Percentiles rank a stretch among this genome's conserved stretches.
Evolutionary conservation across 2,888 invertebrate species (phyloP).

Genomic region (Cephalotes varians): DNA sequence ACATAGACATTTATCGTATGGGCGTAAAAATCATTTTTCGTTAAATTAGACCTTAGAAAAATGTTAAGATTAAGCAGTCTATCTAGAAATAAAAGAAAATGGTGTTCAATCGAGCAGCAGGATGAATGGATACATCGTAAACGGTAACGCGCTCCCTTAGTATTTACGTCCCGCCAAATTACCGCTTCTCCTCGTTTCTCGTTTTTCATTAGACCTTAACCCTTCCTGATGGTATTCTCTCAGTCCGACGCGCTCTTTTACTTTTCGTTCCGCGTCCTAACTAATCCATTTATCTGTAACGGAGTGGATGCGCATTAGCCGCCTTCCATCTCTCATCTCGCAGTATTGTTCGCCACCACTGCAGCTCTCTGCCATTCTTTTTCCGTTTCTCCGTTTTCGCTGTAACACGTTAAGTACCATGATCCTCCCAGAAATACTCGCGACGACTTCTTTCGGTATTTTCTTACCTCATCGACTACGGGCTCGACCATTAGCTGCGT

Average conservation of each 20-base stretch:
- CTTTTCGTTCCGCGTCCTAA: constrained; percentile 70
- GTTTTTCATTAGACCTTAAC: constrained; percentile 47
- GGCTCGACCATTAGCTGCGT: constrained; percentile 59
- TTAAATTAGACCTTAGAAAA: neutral
- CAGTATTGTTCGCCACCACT: constrained; percentile 59
- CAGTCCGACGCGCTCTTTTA: constrained; percentile 63
- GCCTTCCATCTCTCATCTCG: constrained; percentile 62
- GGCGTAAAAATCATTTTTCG: too few species aligned
- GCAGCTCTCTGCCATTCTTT: constrained; percentile 23
- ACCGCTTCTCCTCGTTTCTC: neutral
- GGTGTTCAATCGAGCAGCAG: neutral
- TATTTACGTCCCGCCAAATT: constrained; percentile 37
- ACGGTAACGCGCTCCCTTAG: constrained; percentile 21
- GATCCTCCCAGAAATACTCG: constrained; percentile 47
- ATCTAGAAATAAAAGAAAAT: neutral
- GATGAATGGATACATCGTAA: constrained; percentile 18
- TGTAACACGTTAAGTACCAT: constrained; percentile 73
- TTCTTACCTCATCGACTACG: constrained; percentile 62
- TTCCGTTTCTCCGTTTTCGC: constrained; percentile 22
- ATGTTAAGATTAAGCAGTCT: neutral
- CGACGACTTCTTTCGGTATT: constrained; percentile 69
- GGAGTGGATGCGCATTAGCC: constrained; percentile 55
- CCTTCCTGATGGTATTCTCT: constrained; percentile 33
- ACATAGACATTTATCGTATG: neutral
- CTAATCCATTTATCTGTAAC: constrained; percentile 82